phyloP scores from a whole-genome alignment of 2,797 vertebrate species.

The Corythornis leucogaster region DNA sequence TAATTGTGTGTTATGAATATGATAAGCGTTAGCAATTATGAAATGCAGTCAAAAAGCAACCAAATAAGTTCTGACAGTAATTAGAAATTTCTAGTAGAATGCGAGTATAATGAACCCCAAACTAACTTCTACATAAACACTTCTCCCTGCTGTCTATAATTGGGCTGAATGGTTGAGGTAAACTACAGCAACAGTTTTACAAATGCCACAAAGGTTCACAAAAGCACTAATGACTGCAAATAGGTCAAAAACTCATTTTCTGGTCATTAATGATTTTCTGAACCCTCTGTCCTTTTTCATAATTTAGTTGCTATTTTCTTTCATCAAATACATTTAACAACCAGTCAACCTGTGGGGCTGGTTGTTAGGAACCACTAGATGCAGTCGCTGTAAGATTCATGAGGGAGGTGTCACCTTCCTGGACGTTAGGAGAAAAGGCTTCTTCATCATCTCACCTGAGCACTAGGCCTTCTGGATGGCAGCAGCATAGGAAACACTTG shows the following conservation, averaged over 20 bases:
- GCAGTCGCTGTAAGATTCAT: slow-evolving; percentile 11
- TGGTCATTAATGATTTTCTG: slow-evolving; percentile 76
- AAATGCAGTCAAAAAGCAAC: slow-evolving; percentile 81
- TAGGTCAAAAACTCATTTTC: slow-evolving; percentile 80
- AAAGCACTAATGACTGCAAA: slow-evolving; percentile 80
- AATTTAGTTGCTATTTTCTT: slow-evolving; percentile 51
- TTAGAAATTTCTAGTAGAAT: slow-evolving; percentile 79
- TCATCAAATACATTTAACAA: slow-evolving; percentile 30
- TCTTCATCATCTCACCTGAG: background rate
- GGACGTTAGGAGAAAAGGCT: background rate
- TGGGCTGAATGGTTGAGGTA: slow-evolving; percentile 77
- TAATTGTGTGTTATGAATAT: slow-evolving; percentile 83
- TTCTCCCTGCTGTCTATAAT: slow-evolving; percentile 70
- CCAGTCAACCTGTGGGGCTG: slow-evolving; percentile 57
- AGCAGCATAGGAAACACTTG: background rate
- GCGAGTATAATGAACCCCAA: slow-evolving; percentile 75
- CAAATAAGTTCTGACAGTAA: slow-evolving; percentile 80
- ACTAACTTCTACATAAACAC: slow-evolving; percentile 65
- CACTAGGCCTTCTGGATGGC: background rate
- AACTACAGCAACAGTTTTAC: slow-evolving; percentile 70
- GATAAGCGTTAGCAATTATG: slow-evolving; percentile 80
- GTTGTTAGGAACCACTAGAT: slow-evolving; percentile 22
- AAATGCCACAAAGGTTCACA: slow-evolving; percentile 76
- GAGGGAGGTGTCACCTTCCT: background rate
- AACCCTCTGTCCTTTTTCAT: slow-evolving; percentile 59